Evolutionary conservation across 2,113 vertebrate genomes (phyloP).

Genomic region (Vombatus ursinus): DNA sequence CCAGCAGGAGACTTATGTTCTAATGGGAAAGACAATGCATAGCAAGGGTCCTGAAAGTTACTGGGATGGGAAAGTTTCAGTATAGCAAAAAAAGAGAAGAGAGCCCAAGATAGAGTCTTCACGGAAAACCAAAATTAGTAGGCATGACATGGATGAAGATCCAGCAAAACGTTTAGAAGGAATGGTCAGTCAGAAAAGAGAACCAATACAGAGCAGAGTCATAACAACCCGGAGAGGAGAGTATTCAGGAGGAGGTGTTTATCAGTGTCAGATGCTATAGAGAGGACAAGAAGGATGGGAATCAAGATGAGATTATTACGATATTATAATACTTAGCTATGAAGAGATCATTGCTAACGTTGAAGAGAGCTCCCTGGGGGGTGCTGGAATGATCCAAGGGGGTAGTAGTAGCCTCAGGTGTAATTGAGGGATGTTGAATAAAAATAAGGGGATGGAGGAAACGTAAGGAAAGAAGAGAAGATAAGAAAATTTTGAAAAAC

Average conservation of each 20-base stretch:
- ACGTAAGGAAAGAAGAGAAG: no score
- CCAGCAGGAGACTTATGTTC: background rate
- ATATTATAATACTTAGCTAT: background rate
- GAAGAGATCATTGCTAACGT: background rate
- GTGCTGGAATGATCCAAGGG: no score
- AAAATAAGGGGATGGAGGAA: no score
- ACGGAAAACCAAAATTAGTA: background rate
- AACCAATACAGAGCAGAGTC: background rate
- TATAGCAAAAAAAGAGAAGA: no score
- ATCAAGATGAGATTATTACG: background rate
- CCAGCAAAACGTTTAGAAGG: background rate
- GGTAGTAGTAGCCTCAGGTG: no score
- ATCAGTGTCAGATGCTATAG: background rate
- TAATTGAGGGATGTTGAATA: no score
- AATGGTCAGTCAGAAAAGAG: background rate
- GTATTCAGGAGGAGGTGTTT: background rate
- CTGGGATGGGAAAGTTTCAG: no score
- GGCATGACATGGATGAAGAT: background rate
- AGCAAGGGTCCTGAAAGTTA: no score
- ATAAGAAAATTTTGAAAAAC: no score
- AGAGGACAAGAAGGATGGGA: background rate
- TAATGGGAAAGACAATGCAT: background rate
- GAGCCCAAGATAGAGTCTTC: no score
- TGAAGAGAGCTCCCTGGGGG: no score
- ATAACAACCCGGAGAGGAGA: background rate